Evolutionary conservation across 2,113 vertebrate species (phyloP).

Genomic region (Bettongia penicillata): DNA sequence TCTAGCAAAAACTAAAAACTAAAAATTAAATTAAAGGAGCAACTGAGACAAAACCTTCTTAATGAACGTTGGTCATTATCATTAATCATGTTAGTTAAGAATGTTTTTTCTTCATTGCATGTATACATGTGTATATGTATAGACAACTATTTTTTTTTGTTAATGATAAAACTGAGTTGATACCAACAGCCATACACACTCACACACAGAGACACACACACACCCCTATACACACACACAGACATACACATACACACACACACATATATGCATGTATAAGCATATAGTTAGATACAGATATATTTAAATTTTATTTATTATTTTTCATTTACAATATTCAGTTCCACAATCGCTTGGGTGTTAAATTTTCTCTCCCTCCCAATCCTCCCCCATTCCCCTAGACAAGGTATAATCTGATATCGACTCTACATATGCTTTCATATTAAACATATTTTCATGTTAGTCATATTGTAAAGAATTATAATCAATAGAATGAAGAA

Average conservation of each 20-base stretch:
- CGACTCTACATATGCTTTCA: no score
- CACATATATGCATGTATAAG: neutral
- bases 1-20: conserved; percentile 23
- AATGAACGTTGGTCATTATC: accelerated
- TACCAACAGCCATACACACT: neutral
- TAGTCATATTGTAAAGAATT: no score
- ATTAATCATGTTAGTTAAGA: neutral
- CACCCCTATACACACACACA: neutral
- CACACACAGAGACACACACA: neutral
- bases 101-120: neutral
- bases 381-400: no score
- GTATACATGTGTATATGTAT: neutral
- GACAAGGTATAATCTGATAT: no score
- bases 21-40: neutral
- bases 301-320: no score
- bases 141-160: neutral
- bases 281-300: no score
- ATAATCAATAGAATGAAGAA: no score
- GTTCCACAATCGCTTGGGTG: no score
- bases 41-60: neutral
- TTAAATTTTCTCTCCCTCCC: no score
- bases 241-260: neutral
- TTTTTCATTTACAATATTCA: no score
- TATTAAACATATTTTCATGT: no score
- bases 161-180: neutral